A percentile compares a stretch with the other conserved stretches of the same genome.
These are phyloP conservation scores for Caenorhabditis doughertyi DNA, from an alignment of 2,888 invertebrate species.

Conservation along the genomic window DNA sequence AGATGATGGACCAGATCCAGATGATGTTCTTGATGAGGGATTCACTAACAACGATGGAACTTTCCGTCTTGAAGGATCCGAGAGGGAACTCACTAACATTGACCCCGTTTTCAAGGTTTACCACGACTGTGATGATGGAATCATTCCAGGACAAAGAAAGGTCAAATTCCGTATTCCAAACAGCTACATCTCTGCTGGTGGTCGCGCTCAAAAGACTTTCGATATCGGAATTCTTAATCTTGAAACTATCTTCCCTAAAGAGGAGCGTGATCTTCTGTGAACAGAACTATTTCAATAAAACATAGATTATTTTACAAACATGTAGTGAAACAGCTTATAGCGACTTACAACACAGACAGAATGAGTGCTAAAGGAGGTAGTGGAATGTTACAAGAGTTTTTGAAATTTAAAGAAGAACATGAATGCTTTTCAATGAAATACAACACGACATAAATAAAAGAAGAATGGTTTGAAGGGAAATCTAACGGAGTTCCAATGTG, in stretches of 20 bases:
- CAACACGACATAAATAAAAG: background rate
- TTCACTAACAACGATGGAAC: conserved; percentile 73
- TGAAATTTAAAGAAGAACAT: background rate
- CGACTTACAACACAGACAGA: background rate
- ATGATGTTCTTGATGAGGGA: conserved; percentile 76
- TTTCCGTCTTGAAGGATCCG: conserved; percentile 73
- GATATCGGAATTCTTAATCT: conserved; percentile 78
- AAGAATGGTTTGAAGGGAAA: no score
- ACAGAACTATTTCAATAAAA: background rate
- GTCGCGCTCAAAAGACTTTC: conserved; percentile 69
- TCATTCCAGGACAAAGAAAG: conserved; percentile 76
- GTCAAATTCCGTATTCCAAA: conserved; percentile 76
- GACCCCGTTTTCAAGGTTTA: conserved; percentile 79
- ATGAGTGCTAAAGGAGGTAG: background rate
- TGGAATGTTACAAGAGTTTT: conserved; percentile 1
- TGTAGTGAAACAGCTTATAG: background rate
- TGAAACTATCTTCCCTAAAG: conserved; percentile 80
- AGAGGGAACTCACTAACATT: conserved; percentile 75
- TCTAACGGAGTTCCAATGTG: conserved; percentile 7
- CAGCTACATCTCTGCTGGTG: conserved; percentile 73
- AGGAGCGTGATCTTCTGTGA: conserved; percentile 78
- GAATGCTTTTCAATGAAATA: no score
- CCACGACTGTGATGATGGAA: conserved; percentile 78
- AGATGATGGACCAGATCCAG: conserved; percentile 77
- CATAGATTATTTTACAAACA: background rate